Percentiles rank a stretch among this genome's conserved stretches.
Evolutionary conservation across 2,797 vertebrate species (phyloP).

Genomic region (Tauraco hartlaubi): DNA sequence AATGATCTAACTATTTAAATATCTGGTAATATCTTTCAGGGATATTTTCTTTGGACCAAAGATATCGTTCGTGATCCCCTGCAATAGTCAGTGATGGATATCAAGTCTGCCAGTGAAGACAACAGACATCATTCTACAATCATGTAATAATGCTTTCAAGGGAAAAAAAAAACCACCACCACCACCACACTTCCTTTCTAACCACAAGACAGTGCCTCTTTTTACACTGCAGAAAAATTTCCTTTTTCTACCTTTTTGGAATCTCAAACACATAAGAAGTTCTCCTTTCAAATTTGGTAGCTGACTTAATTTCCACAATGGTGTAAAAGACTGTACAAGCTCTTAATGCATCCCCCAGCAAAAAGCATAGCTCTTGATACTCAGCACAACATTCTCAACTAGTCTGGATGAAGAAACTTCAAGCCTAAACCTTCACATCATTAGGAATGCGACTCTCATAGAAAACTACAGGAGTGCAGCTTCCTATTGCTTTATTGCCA

Average conservation of each 20-base stretch:
- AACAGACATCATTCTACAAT: background rate
- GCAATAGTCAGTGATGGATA: slow-evolving; percentile 72
- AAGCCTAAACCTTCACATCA: background rate
- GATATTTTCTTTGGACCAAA: slow-evolving; percentile 86
- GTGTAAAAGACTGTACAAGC: background rate
- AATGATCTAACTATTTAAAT: background rate
- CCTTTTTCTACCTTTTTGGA: background rate
- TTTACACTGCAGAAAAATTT: background rate
- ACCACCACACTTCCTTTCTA: background rate
- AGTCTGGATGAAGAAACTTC: background rate
- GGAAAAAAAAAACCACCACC: background rate
- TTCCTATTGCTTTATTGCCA: background rate
- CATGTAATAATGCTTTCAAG: background rate
- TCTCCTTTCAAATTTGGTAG: background rate
- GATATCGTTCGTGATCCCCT: slow-evolving; percentile 86
- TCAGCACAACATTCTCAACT: background rate
- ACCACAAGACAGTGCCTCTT: background rate
- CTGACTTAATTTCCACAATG: background rate
- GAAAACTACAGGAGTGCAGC: background rate
- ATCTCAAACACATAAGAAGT: background rate
- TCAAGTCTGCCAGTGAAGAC: background rate
- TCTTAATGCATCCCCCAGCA: background rate
- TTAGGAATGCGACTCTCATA: background rate
- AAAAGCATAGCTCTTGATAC: background rate
- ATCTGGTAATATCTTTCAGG: slow-evolving; percentile 78